Base-by-base conservation (phyloP, 2,888 invertebrate species). In the Apantesis nais region DNA sequence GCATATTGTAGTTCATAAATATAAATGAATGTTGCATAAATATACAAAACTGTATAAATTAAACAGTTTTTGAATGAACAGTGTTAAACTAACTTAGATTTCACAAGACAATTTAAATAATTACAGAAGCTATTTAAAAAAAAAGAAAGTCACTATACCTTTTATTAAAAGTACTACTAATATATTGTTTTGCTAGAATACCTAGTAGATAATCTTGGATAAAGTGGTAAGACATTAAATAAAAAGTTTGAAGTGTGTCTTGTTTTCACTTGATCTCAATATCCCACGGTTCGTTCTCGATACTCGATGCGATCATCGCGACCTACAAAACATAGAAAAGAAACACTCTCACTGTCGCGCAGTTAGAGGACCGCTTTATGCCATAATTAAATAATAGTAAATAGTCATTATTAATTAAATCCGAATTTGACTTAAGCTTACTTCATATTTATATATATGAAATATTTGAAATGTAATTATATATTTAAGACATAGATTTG, bases 281-380 rank as follows among this genome's bases (percentile, higher is more conserved):
- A 81, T 88, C 87, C 83, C 88, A 88, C 88, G 87, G 81, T 78
- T 68, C 63, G 67, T 66, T 62, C 73, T 74, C 64, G 71, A 70
- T 75, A 77, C 68, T 74, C 68, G 25, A 84, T 81, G 87, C 83
- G 89, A 89, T 89, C 87, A 85, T 88, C 84, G 81, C 86, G 93
- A 91, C 94, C 94, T 89, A 94, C 90, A 88, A 91, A 91, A 83
- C 75, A 74, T 82, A 86, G 88, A 88, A 88, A 89, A 87, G 88
- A 88, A 88, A 89, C 87, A 93, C 94, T 94, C 94, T 94, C 93
- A 92, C 94, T 93, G 88, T 87, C 86, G 82, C 83, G 19, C 81
- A 82, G 69, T 62, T 70, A 70, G 58, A 66, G 78, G 79, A 79
- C 61, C 70, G 77, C 68, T 62, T 84, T 85, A 86, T 86, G 82